phyloP scores from a whole-genome alignment of 2,797 vertebrate species.

The Halcyon leucocephala region DNA sequence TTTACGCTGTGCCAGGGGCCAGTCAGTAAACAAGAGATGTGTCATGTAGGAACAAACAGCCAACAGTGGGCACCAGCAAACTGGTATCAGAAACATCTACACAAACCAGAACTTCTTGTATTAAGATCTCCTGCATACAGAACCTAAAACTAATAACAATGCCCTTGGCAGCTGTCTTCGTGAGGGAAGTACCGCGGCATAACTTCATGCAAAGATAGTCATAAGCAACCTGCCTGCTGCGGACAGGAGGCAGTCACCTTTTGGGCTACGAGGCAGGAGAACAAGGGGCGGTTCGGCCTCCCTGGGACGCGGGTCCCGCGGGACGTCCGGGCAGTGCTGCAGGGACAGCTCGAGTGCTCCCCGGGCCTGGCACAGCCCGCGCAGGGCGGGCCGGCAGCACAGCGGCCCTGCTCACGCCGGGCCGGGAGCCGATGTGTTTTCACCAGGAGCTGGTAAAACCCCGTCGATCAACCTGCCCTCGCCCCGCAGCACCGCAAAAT shows the following conservation, averaged over 20 bases:
- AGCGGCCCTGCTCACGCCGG: fast-evolving
- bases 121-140: fast-evolving
- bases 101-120: neutral
- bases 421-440: neutral
- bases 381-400: too few relatives aligned
- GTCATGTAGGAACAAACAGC: fast-evolving
- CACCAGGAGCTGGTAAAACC: fast-evolving
- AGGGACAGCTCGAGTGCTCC: fast-evolving
- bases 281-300: neutral
- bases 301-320: neutral
- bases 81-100: neutral
- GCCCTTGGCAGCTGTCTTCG: neutral
- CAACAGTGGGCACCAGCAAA: neutral
- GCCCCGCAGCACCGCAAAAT: neutral
- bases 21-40: neutral
- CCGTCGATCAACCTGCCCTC: fast-evolving
- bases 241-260: fast-evolving
- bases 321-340: fast-evolving
- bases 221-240: fast-evolving
- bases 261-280: fast-evolving
- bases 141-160: neutral
- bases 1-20: neutral
- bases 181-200: fast-evolving
- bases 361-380: neutral
- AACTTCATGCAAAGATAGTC: neutral